Percentiles rank a stretch among this genome's conserved stretches.
Evolutionary conservation across 2,888 invertebrate genomes (phyloP).

Genomic region (Rhopalosiphum nymphaeae): DNA sequence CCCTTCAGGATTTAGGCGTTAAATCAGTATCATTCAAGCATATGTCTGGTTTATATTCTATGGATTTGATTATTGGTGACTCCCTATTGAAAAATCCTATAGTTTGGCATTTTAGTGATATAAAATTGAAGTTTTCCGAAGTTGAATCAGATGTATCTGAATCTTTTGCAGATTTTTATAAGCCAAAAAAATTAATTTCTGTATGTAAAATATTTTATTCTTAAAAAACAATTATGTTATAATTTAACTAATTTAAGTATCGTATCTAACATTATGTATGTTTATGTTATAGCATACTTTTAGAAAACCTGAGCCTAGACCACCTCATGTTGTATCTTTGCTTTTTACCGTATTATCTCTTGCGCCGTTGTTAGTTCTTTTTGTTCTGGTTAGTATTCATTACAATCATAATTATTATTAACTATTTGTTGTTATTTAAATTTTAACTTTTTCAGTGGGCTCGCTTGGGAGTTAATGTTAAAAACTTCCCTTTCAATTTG

Average conservation of each 20-base stretch:
- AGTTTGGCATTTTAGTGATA: conserved; percentile 86
- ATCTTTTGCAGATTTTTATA: conserved; percentile 70
- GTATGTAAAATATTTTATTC: not conserved
- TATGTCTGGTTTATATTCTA: conserved; percentile 82
- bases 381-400: conserved; percentile 76
- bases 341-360: conserved; percentile 88
- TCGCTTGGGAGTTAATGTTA: conserved; percentile 87
- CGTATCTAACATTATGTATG: not conserved
- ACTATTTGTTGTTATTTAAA: conserved; percentile 10
- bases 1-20: conserved; percentile 79
- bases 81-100: conserved; percentile 90
- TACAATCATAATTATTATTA: not conserved
- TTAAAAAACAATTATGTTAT: not conserved
- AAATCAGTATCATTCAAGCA: conserved; percentile 84
- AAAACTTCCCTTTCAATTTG: conserved; percentile 82
- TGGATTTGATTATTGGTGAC: conserved; percentile 92
- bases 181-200: conserved; percentile 70
- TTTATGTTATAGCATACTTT: conserved; percentile 79
- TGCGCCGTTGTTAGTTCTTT: conserved; percentile 84
- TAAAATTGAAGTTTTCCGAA: conserved; percentile 80
- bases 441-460: conserved; percentile 77
- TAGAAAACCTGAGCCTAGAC: conserved; percentile 91
- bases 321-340: conserved; percentile 88
- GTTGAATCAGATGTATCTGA: conserved; percentile 69
- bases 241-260: conserved; percentile 43